phyloP scores from a whole-genome alignment of 2,888 invertebrate species.

The Drosophila neotestacea region DNA sequence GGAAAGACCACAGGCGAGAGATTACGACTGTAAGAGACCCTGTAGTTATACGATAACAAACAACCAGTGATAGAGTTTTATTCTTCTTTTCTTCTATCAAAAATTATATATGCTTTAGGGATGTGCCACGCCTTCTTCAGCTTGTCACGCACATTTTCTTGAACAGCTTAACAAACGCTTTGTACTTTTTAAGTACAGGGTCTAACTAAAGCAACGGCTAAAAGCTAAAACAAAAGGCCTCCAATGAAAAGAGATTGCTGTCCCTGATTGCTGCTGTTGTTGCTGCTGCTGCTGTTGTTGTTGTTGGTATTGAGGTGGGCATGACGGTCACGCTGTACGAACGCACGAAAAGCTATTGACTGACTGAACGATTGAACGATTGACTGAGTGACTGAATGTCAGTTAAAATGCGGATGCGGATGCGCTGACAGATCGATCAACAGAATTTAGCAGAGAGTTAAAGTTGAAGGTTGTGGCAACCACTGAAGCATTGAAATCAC shows the following conservation, averaged over 20 bases:
- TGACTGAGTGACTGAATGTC: constrained; percentile 24
- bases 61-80: too few relatives aligned
- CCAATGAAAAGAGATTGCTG: constrained; percentile 61
- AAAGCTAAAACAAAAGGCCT: constrained; percentile 62
- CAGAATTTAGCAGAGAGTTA: constrained; percentile 55
- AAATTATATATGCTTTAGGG: too few relatives aligned
- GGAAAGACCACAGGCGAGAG: too few relatives aligned
- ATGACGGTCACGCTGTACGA: constrained; percentile 82
- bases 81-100: too few relatives aligned
- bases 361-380: constrained; percentile 45
- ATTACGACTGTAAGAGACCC: too few relatives aligned
- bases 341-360: constrained; percentile 77
- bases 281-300: constrained; percentile 31
- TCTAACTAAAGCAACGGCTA: constrained; percentile 19
- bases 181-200: too few relatives aligned
- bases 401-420: constrained; percentile 38
- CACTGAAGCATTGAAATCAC: constrained; percentile 49
- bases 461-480: constrained; percentile 73
- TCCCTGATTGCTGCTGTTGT: constrained; percentile 52
- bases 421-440: constrained; percentile 71
- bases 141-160: too few relatives aligned
- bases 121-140: too few relatives aligned
- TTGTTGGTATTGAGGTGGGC: constrained; percentile 66
- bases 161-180: too few relatives aligned
- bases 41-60: too few relatives aligned